These are phyloP conservation scores for Cercopithecus mona DNA, from an alignment of 2,113 vertebrate species.

Conservation along the genomic window DNA sequence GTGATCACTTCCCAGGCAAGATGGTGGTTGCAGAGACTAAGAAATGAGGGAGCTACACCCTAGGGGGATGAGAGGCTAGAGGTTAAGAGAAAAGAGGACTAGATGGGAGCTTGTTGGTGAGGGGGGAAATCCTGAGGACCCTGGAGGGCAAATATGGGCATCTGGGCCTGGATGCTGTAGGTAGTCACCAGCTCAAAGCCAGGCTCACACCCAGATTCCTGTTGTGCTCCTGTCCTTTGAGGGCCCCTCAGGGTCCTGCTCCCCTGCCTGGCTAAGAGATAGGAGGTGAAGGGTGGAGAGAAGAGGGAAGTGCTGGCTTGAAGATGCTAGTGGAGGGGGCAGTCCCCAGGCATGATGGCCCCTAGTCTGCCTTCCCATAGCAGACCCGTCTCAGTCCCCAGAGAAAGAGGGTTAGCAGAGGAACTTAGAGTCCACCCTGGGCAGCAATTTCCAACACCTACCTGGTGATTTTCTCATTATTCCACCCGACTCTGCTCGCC, in stretches of 20 bases:
- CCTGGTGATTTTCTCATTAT: conserved; percentile 44
- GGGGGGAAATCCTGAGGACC: background rate
- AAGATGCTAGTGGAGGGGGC: background rate
- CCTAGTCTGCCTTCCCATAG: conserved; percentile 44
- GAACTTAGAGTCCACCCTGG: background rate
- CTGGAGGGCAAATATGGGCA: background rate
- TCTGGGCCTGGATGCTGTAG: background rate
- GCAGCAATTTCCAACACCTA: background rate
- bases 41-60: background rate
- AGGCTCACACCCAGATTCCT: background rate
- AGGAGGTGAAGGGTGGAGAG: background rate
- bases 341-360: background rate
- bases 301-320: background rate
- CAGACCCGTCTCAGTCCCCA: background rate
- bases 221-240: fast-evolving
- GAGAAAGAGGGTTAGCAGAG: background rate
- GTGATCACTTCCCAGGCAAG: background rate
- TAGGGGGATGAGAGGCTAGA: background rate
- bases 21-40: background rate
- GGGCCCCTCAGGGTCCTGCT: too few relatives aligned
- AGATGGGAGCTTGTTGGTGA: background rate
- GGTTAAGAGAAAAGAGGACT: background rate
- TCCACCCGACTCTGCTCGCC: background rate
- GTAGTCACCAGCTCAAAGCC: background rate
- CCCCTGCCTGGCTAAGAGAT: background rate